Evolutionary conservation across 2,888 invertebrate species (phyloP), one percentile per base, ranked within the genome.

Genomic region (Patella caerulea): DNA sequence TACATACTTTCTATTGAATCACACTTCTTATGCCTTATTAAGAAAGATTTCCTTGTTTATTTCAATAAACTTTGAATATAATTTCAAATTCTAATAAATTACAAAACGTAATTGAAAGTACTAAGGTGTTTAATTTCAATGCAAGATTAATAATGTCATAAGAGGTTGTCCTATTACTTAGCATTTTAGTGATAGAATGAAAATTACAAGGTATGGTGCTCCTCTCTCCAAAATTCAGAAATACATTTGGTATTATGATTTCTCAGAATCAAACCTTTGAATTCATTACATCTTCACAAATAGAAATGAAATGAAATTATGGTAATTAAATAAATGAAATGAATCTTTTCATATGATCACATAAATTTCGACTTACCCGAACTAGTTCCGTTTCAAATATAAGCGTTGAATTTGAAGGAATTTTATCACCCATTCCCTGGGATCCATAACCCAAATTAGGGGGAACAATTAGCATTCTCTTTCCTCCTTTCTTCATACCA

Each of bases 401-500:
- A 3, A 92, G 87, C 12, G 90, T 90, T 29, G 90, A 84, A 81
- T 89, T 88, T 9, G 91, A 84, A 12, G 92, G 91, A 17, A 92
- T 84, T 53, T 86, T 86, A 77, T 84, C 85, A 0, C 86, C 86
- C 80, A 87, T 86, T 2, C 90, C 91, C 78, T 89, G 86, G 73
- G 86, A 79, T 17, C 91, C 91, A 80, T 91, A 91, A 0, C 87
- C 91, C 55, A 91, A 76, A 34, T 76, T 78, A 12, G 91, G 88
- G 5, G 92, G 91, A 9, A 91, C 85, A 19, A 91, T 85, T 69
- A 92, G 80, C 56, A 91, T 79, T 15, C 91, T 85, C 72, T 86
- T 87, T 9, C 88, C 86, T 15, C 87, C 86, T 81, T 90, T 91
- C 83, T 89, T 89, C 89, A 90, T 90, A 54, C 91, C 91, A 29